Base-by-base conservation (phyloP, 2,113 vertebrate species). In the Dasyornis broadbenti region DNA sequence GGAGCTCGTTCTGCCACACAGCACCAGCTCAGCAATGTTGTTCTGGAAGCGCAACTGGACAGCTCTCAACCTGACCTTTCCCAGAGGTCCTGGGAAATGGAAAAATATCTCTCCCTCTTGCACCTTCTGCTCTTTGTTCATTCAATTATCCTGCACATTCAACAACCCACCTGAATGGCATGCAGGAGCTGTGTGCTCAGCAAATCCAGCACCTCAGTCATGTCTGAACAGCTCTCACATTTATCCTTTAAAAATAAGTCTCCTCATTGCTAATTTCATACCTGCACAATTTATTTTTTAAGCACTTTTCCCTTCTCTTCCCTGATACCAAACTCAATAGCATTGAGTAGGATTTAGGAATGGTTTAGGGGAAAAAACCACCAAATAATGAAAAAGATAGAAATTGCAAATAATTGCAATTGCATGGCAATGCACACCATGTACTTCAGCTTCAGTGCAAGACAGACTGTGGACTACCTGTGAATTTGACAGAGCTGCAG, bases 361-460 rank as follows among this genome's bases (percentile, higher is more conserved):
- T 27, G 4, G 21, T 39, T 70, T 35, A 27, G 35, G 53, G 3
- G 2, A 1, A 14, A 8, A n/a, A 47, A 12, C 11, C 15, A 45
- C 5, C 30, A 11, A 75, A 39, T 9, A 31, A 30, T 16, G 13
- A 37, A 69, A 52, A 56, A 72, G 3, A 27, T 3, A 44, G 27
- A 75, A 82, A 56, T 71, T n/a, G n/a, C 27, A 53, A 89, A 44
- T 33, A 86, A 81, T 31, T 60, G 27, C 30, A 56, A 6, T 33
- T 52, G 40, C 1, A 0, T 14, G 27, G 44, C 37, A 69, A n/a
- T 1, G 0, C 35, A 47, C 9, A 42, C 20, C 11, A 3, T 3
- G 15, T 27, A 59, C 21, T 54, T 90, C 65, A 78, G 49, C 49
- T 76, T 49, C 53, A 37, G 24, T 23, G 11, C 26, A 56, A 86